Percentiles rank a stretch among this genome's conserved stretches.
phyloP scores from a whole-genome alignment of 2,888 invertebrate species.

The Apodemia zela region DNA sequence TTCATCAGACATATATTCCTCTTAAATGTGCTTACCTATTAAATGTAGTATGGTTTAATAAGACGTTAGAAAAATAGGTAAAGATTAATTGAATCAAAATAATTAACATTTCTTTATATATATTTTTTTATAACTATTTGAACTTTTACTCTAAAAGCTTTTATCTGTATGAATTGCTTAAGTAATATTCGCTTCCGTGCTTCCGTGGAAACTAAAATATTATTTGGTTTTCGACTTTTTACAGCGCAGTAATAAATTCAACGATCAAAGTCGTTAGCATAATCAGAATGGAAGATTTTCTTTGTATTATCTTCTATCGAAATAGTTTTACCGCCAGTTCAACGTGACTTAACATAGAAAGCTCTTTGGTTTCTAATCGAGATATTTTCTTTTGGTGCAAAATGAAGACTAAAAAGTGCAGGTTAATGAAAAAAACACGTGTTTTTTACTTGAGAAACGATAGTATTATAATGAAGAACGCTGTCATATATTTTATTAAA shows the following conservation, averaged over 20 bases:
- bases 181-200: constrained; percentile 6
- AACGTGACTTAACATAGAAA: constrained; percentile 25
- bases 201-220: constrained; percentile 11
- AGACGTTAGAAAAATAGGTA: no score
- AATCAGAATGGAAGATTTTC: constrained; percentile 17
- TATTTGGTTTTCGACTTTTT: constrained; percentile 13
- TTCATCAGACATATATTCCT: no score
- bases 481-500: not conserved
- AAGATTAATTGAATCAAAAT: no score
- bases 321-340: constrained; percentile 9
- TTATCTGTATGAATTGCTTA: not conserved
- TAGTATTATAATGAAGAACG: not conserved
- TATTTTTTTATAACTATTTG: not conserved
- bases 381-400: constrained; percentile 29
- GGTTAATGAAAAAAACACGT: not conserved
- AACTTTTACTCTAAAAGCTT: constrained; percentile 8
- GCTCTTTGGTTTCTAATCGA: constrained; percentile 32
- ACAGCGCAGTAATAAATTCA: constrained; percentile 2
- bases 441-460: not conserved
- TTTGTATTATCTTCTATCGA: constrained; percentile 11
- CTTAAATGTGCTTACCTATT: no score
- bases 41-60: no score
- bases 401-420: not conserved
- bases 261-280: constrained; percentile 13
- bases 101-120: no score